Base-by-base conservation (phyloP, 2,888 invertebrate genomes). In the Aphodius sticticus region DNA sequence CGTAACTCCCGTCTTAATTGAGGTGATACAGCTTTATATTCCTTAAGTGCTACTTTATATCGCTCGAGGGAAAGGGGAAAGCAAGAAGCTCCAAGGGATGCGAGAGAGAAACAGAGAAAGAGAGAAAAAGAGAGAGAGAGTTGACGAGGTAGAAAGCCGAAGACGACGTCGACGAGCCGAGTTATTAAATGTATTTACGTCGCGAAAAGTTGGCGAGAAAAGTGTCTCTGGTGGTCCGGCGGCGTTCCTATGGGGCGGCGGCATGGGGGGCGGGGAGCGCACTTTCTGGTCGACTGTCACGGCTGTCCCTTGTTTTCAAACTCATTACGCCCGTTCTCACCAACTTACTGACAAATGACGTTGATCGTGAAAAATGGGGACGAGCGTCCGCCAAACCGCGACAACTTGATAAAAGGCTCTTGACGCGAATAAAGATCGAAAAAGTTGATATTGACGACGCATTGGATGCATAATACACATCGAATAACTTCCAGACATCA, bases 311-410 rank as follows among this genome's bases (percentile, higher is more conserved):
- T 89, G 89, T 89, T 89, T 88, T 88, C 88, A 85, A 88, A 88
- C 88, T 88, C 88, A 88, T 89, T 89, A 88, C 87, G 87, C 86
- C 87, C 53, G 53, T 53, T 87, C 87, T 88, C 86, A 85, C 87
- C 86, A 87, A 88, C 88, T 87, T 86, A 87, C 88, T 89, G 89
- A 89, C 89, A 89, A 89, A 89, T 88, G 89, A 88, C 87, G 88
- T 86, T 86, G 87, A 87, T 88, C 85, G 88, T 88, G 89, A 89
- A 89, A 89, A 89, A 89, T 89, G 88, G 88, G 88, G 88, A 88
- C 86, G 87, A 86, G 86, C 26, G 26, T 1, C 26, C 26, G 26
- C 26, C 26, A 26, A 26, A 87, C 86, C 86, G 85, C 86, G 88
- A 89, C 88, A 88, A 88, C 86, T 88, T 88, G 88, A 88, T 89